These are phyloP conservation scores for Pterostichus niger DNA, from an alignment of 2,888 invertebrate species.

Conservation along the genomic window DNA sequence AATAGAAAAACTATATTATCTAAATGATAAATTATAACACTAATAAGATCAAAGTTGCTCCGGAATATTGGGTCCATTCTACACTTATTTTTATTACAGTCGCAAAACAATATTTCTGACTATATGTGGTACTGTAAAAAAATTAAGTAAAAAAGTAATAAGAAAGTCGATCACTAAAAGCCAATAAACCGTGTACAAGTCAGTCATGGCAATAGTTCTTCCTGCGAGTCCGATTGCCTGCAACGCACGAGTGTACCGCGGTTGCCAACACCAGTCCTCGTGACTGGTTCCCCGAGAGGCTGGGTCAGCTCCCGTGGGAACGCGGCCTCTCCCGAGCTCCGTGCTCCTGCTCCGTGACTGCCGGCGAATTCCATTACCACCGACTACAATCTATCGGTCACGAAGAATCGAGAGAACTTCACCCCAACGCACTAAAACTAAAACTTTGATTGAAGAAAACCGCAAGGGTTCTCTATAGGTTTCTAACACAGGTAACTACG, in stretches of 20 bases:
- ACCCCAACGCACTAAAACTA: slow-evolving; percentile 64
- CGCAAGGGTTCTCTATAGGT: slow-evolving; percentile 34
- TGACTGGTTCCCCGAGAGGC: slow-evolving; percentile 71
- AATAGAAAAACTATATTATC: too few relatives aligned
- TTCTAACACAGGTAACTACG: slow-evolving; percentile 9
- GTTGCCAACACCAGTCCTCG: slow-evolving; percentile 29
- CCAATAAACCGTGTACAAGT: slow-evolving; percentile 27
- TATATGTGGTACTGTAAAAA: background rate
- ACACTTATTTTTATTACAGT: too few relatives aligned
- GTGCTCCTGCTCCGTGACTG: slow-evolving; percentile 71
- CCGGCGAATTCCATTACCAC: slow-evolving; percentile 75
- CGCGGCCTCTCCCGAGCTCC: slow-evolving; percentile 56
- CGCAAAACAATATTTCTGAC: background rate
- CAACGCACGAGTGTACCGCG: slow-evolving; percentile 50
- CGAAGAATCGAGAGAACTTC: slow-evolving; percentile 69
- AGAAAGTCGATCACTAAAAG: slow-evolving; percentile 17
- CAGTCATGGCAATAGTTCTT: background rate
- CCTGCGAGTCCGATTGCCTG: slow-evolving; percentile 31
- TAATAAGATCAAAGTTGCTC: too few relatives aligned
- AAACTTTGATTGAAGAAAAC: slow-evolving; percentile 64
- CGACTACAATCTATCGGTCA: slow-evolving; percentile 73
- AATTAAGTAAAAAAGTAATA: slow-evolving; percentile 22
- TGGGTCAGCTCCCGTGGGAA: slow-evolving; percentile 74
- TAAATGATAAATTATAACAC: background rate
- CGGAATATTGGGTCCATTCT: too few relatives aligned